These are phyloP conservation scores for Drosophila birchii DNA, from an alignment of 2,888 invertebrate species.

Conservation along the genomic window DNA sequence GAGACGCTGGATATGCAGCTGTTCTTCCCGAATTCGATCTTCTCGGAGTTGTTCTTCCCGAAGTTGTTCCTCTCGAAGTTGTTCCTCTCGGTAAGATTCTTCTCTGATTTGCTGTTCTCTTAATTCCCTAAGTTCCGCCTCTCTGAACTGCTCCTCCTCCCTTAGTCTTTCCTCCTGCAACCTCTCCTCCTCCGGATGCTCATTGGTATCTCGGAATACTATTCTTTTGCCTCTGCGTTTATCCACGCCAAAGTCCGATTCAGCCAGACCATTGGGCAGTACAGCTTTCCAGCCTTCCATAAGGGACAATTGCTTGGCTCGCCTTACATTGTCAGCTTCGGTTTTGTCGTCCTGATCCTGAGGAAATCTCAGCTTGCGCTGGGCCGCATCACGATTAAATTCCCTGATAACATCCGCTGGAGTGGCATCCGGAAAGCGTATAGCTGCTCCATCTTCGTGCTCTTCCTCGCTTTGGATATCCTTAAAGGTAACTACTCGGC, in stretches of 20 bases:
- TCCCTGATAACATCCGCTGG: constrained; percentile 65
- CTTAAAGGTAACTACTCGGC: constrained; percentile 69
- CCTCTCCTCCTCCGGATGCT: constrained; percentile 47
- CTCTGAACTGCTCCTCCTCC: constrained; percentile 32
- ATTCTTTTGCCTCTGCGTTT: constrained; percentile 64
- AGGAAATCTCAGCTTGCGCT: constrained; percentile 79
- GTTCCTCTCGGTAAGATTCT: constrained; percentile 18
- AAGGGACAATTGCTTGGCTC: constrained; percentile 47
- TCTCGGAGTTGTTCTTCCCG: constrained; percentile 10
- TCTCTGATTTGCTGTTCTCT: constrained; percentile 37
- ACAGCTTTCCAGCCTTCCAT: constrained; percentile 61
- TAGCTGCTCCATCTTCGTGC: constrained; percentile 28
- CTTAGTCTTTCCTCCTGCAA: constrained; percentile 18
- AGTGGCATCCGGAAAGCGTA: constrained; percentile 63
- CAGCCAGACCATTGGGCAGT: constrained; percentile 58
- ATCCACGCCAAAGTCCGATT: constrained; percentile 45
- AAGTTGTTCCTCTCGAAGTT: constrained; percentile 29
- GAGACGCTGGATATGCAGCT: constrained; percentile 33
- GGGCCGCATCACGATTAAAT: constrained; percentile 73
- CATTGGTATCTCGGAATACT: constrained; percentile 68
- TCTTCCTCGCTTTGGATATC: constrained; percentile 61
- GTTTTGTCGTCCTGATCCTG: constrained; percentile 39
- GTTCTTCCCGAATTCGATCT: constrained; percentile 12
- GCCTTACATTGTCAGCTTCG: constrained; percentile 19
- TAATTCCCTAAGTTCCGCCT: constrained; percentile 18